phyloP scores from a whole-genome alignment of 2,113 vertebrate species.

The Leptobrachium leishanense region DNA sequence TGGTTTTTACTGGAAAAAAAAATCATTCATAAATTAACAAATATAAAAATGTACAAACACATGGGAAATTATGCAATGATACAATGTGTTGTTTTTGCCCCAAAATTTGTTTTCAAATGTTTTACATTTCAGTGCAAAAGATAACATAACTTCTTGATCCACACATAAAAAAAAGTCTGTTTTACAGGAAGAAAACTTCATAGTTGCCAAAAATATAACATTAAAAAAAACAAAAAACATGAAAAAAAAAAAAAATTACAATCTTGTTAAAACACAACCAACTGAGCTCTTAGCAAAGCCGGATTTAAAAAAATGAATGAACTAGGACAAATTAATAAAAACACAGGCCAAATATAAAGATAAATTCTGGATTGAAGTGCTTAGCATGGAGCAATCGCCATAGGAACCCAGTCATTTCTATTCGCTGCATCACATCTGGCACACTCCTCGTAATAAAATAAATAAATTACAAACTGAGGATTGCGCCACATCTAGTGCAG shows the following conservation, averaged over 20 bases:
- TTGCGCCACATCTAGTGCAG: too few species aligned
- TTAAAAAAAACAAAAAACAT: background rate
- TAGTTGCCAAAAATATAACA: background rate
- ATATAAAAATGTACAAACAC: slow-evolving; percentile 86
- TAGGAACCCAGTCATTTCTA: too few species aligned
- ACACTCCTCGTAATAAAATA: too few species aligned
- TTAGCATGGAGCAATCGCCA: too few species aligned
- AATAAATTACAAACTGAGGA: too few species aligned
- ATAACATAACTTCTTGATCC: background rate
- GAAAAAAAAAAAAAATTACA: background rate
- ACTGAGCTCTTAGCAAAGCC: too few species aligned
- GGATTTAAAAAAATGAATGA: too few species aligned
- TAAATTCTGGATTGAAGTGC: too few species aligned
- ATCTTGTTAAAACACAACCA: background rate
- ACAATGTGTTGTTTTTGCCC: slow-evolving; percentile 71
- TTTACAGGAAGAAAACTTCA: background rate
- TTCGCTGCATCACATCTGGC: too few species aligned
- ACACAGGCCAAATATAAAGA: too few species aligned
- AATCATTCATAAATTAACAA: slow-evolving; percentile 84
- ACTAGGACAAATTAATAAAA: too few species aligned
- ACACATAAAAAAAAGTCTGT: background rate
- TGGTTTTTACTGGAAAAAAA: slow-evolving; percentile 79
- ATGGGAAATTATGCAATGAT: slow-evolving; percentile 78
- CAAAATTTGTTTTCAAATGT: slow-evolving; percentile 76
- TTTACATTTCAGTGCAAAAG: slow-evolving; percentile 77